Base-by-base conservation (phyloP, 2,888 invertebrate genomes). In the Myathropa florea region DNA sequence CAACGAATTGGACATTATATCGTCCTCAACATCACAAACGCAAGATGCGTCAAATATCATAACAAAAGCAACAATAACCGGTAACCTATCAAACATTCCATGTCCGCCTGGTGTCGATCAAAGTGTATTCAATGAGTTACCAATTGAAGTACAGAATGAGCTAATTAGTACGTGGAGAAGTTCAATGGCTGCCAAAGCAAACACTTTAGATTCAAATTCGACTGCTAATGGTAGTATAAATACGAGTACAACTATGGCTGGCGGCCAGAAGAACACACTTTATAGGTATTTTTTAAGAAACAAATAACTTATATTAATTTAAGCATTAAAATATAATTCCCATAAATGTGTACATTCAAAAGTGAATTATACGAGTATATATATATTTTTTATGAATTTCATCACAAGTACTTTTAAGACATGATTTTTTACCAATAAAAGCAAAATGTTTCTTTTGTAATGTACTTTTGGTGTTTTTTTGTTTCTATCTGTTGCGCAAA, bases 61-160 rank as follows among this genome's bases (percentile, higher is more conserved):
- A 9, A 68, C 87, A 33, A 76, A 76, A 81, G 67, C 85, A 55
- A 89, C 86, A 6, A 89, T 89, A 18, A 89, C 89, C 21, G 89
- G 89, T 59, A 90, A 89, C 46, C 90, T 92, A 9, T 83, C 91
- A 3, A 90, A 91, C 80, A 91, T 94, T 79, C 93, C 93, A 87
- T 95, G 95, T 91, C 96, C 96, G 0, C 94, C 95, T 79, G 94
- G 95, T 88, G 95, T 95, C 21, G 95, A 96, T 92, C 94, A 94
- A 73, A 94, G 94, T 89, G 95, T 96, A 64, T 96, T 96, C 90
- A 94, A 94, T 88, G 95, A 96, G 88, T 92, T 97, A 88, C 96
- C 96, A 0, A 92, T 94, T 30, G 95, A 96, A 67, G 94, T 96
- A 91, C 96, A 96, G 91, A 94, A 95, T 89, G 96, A 96, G 91